phyloP scores from a whole-genome alignment of 2,888 invertebrate species.

The Drosophila anomalipes region DNA sequence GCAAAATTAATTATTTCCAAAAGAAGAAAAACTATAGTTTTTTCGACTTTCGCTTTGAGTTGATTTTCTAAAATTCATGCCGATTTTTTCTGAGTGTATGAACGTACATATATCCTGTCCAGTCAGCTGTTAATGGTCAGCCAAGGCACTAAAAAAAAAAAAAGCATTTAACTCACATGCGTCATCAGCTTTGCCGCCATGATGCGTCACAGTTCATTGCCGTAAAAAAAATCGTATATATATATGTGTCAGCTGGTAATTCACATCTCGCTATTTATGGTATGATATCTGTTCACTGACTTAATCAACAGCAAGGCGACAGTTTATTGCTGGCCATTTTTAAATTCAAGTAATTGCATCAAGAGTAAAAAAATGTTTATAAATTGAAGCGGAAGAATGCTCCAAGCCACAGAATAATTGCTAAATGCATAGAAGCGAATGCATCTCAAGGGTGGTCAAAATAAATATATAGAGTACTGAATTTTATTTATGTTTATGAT shows the following conservation, averaged over 20 bases:
- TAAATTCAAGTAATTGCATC: neutral
- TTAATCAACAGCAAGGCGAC: constrained; percentile 5
- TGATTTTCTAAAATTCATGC: rapidly evolving
- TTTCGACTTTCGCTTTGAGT: neutral
- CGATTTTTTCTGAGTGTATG: neutral
- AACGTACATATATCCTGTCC: constrained; percentile 13
- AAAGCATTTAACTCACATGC: constrained; percentile 43
- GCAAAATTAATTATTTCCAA: neutral
- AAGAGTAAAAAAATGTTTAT: neutral
- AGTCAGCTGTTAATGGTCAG: constrained; percentile 58
- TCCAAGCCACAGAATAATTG: neutral
- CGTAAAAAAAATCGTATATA: neutral
- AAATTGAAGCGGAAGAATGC: neutral
- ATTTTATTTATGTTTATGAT: neutral
- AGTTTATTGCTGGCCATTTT: neutral
- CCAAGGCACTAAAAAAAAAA: constrained; percentile 13
- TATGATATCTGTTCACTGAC: constrained; percentile 7
- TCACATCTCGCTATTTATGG: constrained; percentile 3
- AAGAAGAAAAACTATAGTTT: neutral
- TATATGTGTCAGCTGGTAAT: constrained; percentile 18
- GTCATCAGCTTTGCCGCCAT: constrained; percentile 49
- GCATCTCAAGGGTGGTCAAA: neutral
- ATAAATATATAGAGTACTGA: neutral
- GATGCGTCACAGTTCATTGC: constrained; percentile 40
- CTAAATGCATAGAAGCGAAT: neutral